phyloP scores from a whole-genome alignment of 2,113 vertebrate species.

The Cavia aperea region DNA sequence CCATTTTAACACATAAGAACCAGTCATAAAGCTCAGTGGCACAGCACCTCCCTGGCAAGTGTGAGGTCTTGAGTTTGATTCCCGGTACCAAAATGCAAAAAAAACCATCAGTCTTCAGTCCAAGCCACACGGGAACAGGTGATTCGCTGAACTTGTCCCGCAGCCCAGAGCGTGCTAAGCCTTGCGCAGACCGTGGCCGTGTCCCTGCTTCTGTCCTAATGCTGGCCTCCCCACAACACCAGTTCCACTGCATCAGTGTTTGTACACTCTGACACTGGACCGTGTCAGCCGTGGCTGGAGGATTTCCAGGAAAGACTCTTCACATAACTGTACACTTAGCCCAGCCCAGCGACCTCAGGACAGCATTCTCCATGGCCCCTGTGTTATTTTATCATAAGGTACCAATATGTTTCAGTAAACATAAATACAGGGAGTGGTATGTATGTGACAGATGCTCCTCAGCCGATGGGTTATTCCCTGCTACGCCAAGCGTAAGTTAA shows the following conservation, averaged over 20 bases:
- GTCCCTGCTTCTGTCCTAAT: background rate
- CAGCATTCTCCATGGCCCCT: background rate
- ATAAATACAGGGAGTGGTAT: too few species aligned
- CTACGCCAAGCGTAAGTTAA: background rate
- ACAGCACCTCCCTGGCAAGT: too few species aligned
- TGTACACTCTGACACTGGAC: background rate
- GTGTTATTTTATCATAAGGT: background rate
- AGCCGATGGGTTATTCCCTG: background rate
- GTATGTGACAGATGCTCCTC: background rate
- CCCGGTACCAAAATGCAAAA: too few species aligned
- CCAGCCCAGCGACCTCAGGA: background rate
- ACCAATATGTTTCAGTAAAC: background rate
- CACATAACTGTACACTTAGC: background rate
- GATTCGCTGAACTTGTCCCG: background rate
- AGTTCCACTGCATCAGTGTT: background rate
- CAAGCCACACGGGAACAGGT: background rate
- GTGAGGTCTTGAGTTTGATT: too few species aligned
- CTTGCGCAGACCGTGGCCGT: background rate
- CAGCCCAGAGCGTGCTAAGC: background rate
- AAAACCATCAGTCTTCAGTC: background rate
- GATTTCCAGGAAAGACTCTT: background rate
- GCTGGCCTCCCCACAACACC: background rate
- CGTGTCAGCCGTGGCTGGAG: background rate
- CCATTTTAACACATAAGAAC: background rate
- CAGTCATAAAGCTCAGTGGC: background rate